Evolutionary conservation across 1,140 invertebrate genomes (phyloP).

Genomic region (Heliconius hermathena): DNA sequence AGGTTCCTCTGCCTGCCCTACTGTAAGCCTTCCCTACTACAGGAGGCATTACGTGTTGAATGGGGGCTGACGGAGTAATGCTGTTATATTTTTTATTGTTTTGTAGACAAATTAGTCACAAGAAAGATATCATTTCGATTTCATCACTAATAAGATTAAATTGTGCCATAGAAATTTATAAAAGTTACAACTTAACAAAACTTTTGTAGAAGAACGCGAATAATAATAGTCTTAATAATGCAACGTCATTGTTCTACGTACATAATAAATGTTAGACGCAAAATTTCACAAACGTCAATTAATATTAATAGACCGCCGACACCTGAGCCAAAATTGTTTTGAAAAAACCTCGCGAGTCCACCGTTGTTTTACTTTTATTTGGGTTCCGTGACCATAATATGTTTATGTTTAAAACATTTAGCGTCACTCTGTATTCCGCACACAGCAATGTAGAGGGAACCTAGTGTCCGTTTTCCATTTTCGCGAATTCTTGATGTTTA

Average conservation of each 20-base stretch:
- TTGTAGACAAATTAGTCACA: background rate
- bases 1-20: too few relatives aligned
- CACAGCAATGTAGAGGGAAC: too few relatives aligned
- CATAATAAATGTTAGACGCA: constrained; percentile 49
- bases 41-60: too few relatives aligned
- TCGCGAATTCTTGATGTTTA: too few relatives aligned
- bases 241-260: constrained; percentile 75
- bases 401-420: background rate
- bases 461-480: too few relatives aligned
- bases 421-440: too few relatives aligned
- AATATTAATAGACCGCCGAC: constrained; percentile 81
- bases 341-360: constrained; percentile 52
- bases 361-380: constrained; percentile 52
- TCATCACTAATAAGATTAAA: background rate
- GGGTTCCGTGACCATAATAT: constrained; percentile 47
- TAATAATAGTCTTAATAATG: constrained; percentile 56
- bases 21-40: too few relatives aligned
- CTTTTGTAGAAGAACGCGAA: constrained; percentile 40
- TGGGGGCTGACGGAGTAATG: too few relatives aligned
- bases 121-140: background rate
- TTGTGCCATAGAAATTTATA: constrained; percentile 17
- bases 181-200: constrained; percentile 47
- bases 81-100: too few relatives aligned
- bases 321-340: constrained; percentile 64
- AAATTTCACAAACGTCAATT: constrained; percentile 77